A percentile compares a stretch with the other conserved stretches of the same genome.
Conservation (phyloP, 2,797 vertebrate genomes). For the Discoglossus pictus region DNA sequence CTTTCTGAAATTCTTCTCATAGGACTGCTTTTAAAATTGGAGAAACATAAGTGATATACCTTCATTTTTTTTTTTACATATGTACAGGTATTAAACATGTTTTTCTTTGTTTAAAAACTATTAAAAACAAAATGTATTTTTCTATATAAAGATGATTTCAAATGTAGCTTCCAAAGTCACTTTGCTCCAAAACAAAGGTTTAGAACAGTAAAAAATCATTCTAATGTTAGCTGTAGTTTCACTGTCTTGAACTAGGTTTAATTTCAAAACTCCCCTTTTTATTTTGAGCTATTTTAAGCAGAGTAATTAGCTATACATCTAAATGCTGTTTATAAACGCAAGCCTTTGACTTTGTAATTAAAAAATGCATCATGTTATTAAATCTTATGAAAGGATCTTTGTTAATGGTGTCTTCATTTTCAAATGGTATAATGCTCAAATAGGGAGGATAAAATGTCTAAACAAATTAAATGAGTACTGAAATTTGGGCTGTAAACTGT, state of each 20-base stretch:
- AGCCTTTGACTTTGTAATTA: slow-evolving; percentile 51
- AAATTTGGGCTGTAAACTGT: no score
- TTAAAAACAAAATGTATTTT: slow-evolving; percentile 69
- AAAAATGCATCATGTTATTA: slow-evolving; percentile 47
- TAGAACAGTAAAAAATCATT: slow-evolving; percentile 63
- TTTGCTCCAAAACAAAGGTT: slow-evolving; percentile 68
- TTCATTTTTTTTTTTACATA: slow-evolving; percentile 67
- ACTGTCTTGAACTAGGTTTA: slow-evolving; percentile 98
- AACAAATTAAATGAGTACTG: no score
- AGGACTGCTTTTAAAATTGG: slow-evolving; percentile 69
- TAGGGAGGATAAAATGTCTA: slow-evolving; percentile 84
- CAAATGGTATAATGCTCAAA: slow-evolving; percentile 67
- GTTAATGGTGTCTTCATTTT: slow-evolving; percentile 70
- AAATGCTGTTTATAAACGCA: slow-evolving; percentile 70
- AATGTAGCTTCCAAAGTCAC: slow-evolving; percentile 75
- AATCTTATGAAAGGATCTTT: slow-evolving; percentile 67
- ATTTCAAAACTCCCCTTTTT: slow-evolving; percentile 97
- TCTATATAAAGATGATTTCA: slow-evolving; percentile 66
- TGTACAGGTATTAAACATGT: no score
- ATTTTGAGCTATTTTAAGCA: slow-evolving; percentile 63
- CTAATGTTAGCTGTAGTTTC: slow-evolving; percentile 89
- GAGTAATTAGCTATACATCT: slow-evolving; percentile 67
- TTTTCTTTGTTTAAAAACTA: slow-evolving; percentile 79
- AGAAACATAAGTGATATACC: slow-evolving; percentile 79
- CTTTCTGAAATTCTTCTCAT: slow-evolving; percentile 74